Evolutionary conservation across 2,113 vertebrate species (phyloP), one percentile per base, ranked within the genome.

Genomic region (Phaetusa simplex): DNA sequence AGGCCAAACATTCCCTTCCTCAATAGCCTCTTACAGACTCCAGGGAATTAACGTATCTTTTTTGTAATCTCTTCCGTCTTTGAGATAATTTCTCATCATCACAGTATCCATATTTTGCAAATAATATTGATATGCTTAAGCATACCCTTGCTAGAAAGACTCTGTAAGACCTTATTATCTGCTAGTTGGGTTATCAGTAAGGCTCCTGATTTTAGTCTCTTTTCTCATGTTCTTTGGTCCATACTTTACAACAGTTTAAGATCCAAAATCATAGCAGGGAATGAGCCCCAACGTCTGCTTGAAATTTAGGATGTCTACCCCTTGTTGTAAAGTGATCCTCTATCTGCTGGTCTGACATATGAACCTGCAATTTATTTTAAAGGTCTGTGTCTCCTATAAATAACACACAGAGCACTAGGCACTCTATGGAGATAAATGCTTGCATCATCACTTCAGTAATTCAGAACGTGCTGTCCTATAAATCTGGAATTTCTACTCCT

Each of bases 391-490:
- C 66, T 92, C 86, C 89, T 95, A 95, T 82, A 94, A 94, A 95
- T 93, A 96, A 95, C 83, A 65, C 83, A 6, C 23, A 13, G 80
- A 88, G 86, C 93, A 90, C 55, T 42, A 94, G 83, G 77, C 90
- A 38, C 50, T 62, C 79, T 5, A 30, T 69, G 72, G 67, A 81
- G 76, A 86, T 42, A 90, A 90, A 58, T 58, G 82, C 90, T 93
- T 72, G 86, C 92, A 92, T 94, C 95, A 94, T 80, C 92, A 62
- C 53, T 73, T 77, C 62, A 73, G 36, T 73, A 69, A 92, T 83
- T 93, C 86, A 82, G 95, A 94, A 96, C 18, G 2, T 78, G 76
- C 77, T 86, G 94, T 82, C 92, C 92, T 59, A 77, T 93, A 97
- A 95, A 90, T 65, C 76, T 55, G 12, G 6, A 42, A 84, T 93